Percentiles rank a stretch among this genome's conserved stretches.
Conservation (phyloP, 2,888 invertebrate species). For the Agrotis puta region DNA sequence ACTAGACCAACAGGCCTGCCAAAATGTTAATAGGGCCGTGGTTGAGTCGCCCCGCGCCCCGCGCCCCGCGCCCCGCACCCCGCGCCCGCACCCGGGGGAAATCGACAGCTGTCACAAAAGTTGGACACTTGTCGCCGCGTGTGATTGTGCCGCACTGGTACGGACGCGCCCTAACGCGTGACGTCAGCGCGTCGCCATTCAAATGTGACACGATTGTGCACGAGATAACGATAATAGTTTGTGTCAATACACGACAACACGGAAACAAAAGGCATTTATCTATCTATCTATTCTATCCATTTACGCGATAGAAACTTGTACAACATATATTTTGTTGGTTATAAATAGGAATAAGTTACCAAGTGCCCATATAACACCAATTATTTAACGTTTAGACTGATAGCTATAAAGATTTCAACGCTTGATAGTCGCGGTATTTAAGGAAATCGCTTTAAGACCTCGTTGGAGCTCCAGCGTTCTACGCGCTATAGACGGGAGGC, state of each 20-base stretch:
- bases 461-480: too few relatives aligned
- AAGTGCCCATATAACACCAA: not conserved
- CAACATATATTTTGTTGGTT: conserved; percentile 2
- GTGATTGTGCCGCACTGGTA: conserved; percentile 47
- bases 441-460: too few relatives aligned
- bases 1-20: too few relatives aligned
- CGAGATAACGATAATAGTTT: conserved; percentile 32
- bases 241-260: conserved; percentile 37
- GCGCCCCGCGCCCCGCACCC: conserved; percentile 47
- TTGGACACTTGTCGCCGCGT: conserved; percentile 61
- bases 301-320: not conserved
- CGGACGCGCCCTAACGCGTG: conserved; percentile 38
- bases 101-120: conserved; percentile 70
- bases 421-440: not conserved
- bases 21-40: conserved; percentile 62
- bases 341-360: conserved; percentile 7
- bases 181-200: conserved; percentile 15
- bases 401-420: not conserved
- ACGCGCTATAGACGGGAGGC: too few relatives aligned
- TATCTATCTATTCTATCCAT: too few relatives aligned
- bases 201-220: conserved; percentile 24
- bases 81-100: conserved; percentile 61
- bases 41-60: conserved; percentile 57
- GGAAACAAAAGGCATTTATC: conserved; percentile 2
- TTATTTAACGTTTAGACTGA: conserved; percentile 11